Evolutionary conservation across 2,888 invertebrate species (phyloP), one percentile per base, ranked within the genome.

Genomic region (Gortyna flavago): DNA sequence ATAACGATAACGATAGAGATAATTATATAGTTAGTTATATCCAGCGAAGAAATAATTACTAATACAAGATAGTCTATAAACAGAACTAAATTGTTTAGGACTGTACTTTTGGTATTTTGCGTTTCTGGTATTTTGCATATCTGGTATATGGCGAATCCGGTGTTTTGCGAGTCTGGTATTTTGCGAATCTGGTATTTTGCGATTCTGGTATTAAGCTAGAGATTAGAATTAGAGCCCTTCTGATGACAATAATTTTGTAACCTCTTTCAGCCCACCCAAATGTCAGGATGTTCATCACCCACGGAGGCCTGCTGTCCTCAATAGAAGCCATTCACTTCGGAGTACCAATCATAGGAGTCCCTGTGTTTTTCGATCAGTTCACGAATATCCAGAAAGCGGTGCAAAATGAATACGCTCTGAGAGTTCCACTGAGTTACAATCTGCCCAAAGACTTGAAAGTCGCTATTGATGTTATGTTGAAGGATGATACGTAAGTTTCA

Each of bases 281-380:
- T 32, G 85, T 88, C 11, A 80, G 84, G n/a, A 81, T 92, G 29
- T 93, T 93, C 64, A 91, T 93, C 41, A 89, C 92, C 0, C 94
- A 93, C 72, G 94, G 94, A 32, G 94, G 94, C 35, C 81, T 92
- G 0, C 86, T 93, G 0, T 94, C 94, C 0, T 89, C 92, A 0
- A 92, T 90, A 32, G 94, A 94, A 84, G 81, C 93, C 0, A 80
- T 94, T 1, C 92, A 94, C 79, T 94, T 92, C 38, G 93, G 92
- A 54, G 90, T 93, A 2, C 94, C 94, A 6, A 86, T 89, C 0
- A 92, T 94, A 41, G 94, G 93, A 1, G 87, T 94, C 5, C 94
- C 94, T 0, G 83, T 93, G 3, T 90, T 89, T 57, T 92, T 87
- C 4, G 95, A 95, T 65, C 95, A 95, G 86, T 93, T 91, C 76